Evolutionary conservation across 1,140 invertebrate species (phyloP), one percentile per base, ranked within the genome.

Genomic region (Cotesia typhae): DNA sequence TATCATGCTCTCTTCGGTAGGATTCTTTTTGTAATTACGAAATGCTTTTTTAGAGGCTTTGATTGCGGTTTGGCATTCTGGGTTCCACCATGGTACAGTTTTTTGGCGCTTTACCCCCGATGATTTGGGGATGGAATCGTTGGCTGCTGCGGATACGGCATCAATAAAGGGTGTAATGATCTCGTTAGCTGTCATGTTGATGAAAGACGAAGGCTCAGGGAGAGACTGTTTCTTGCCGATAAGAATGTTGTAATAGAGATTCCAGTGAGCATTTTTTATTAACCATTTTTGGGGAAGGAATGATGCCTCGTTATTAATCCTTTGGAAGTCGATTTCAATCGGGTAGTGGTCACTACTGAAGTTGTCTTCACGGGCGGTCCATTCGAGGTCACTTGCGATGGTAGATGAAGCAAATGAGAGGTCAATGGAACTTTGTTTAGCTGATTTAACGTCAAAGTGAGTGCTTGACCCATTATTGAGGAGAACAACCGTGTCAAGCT

Each of bases 331-430:
- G 67, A 79, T 76, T 60, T 71, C 57, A 35, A 81, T 80, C 28
- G 80, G 81, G 17, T 76, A 78, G 59, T 83, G 79, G 60, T 81
- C 78, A 73, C 78, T 81, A 41, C 76, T 76, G 75, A 77, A 77
- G 17, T 74, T 47, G 52, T 79, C 70, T 3, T 74, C 70, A 59
- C 77, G 57, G 7, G 71, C 75, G 60, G 74, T 69, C 78, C 78
- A 80, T 67, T 78, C 75, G 63, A 81, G 74, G 71, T 76, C 73
- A 51, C 74, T 67, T 51, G 70, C 57, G 41, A 77, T 63, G 68
- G 73, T 70, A 70, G 74, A 69, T 63, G 76, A 76, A 67, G 74
- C 76, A 9, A 83, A 28, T 36, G 76, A 65, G 28, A 81, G 52
- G 67, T 82, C 80, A 71, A 82, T 81, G 52, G 63, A 66, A 64